Percentiles rank a stretch among this genome's conserved stretches.
These are phyloP conservation scores for Melipona beecheii DNA, from an alignment of 2,888 invertebrate species.

Conservation along the genomic window DNA sequence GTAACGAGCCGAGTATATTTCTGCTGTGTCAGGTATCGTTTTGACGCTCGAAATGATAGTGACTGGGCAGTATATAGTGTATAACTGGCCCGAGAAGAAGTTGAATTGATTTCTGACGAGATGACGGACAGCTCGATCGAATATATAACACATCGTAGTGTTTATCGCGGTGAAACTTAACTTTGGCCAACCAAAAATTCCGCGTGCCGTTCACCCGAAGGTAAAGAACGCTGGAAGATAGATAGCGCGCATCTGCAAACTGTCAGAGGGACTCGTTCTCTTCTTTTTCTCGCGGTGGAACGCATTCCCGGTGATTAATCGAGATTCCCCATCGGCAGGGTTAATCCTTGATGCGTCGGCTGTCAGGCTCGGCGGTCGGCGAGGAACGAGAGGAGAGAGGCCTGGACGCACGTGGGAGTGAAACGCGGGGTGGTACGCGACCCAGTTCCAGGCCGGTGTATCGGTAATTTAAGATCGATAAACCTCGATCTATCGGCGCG, in stretches of 20 bases:
- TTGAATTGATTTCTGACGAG: background rate
- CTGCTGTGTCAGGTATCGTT: background rate
- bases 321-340: conserved; percentile 50
- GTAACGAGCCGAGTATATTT: background rate
- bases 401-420: conserved; percentile 44
- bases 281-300: conserved; percentile 2
- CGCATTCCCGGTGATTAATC: conserved; percentile 52
- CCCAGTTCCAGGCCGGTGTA: conserved; percentile 77
- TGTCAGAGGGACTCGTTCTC: background rate
- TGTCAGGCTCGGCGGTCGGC: conserved; percentile 44
- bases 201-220: background rate
- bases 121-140: background rate
- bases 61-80: background rate
- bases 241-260: background rate
- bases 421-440: conserved; percentile 62
- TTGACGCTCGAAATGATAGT: background rate
- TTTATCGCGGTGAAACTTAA: too few relatives aligned
- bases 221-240: background rate
- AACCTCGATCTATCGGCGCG: conserved; percentile 79
- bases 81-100: background rate
- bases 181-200: background rate
- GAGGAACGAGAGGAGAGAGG: conserved; percentile 1
- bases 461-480: conserved; percentile 83
- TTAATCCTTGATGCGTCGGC: conserved; percentile 59
- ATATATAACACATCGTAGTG: too few relatives aligned